Base-by-base conservation (phyloP, 2,888 invertebrate genomes). In the Aleiodes leptofemur region DNA sequence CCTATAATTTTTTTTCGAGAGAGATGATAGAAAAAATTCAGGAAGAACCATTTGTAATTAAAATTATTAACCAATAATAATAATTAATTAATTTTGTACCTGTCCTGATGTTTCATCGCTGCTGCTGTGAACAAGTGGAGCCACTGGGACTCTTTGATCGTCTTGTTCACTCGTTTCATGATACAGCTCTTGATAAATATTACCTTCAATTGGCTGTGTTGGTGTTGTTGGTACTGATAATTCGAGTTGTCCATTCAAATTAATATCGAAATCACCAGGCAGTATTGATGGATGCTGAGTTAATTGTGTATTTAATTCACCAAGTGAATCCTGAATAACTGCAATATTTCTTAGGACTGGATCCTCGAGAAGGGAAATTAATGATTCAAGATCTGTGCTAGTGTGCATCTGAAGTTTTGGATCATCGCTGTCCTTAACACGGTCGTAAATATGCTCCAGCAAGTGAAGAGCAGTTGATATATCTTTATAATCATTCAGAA, bases 181-280 rank as follows among this genome's bases (percentile, higher is more conserved):
- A 76, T 88, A 89, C 31, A 88, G 77, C 76, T 89, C 88, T 73
- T 85, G 86, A 76, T 87, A 89, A 78, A 86, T 83, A 69, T 84
- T 87, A 43, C 84, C 85, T 9, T 86, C 87, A 6, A 87, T 81
- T 0, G 87, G 84, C 74, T 87, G 88, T 6, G 85, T 82, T 3
- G 88, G 84, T 8, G 87, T 86, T 66, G 74, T 88, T 3, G 89
- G 89, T 64, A 89, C 85, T 3, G 89, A 89, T 7, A 89, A 80
- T 69, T 89, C 87, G 59, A 89, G 72, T 61, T 88, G 87, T 85
- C 96, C 96, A 81, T 95, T 94, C 61, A 95, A 93, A 82, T 95
- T 95, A 73, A 98, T 96, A 87, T 98, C 97, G 90, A 98, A 98
- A 89, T 98, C 97, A 69, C 95, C 95, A 57, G 97, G 97, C 78